Conservation (phyloP, 1,140 invertebrate genomes). For the Maniola jurtina region DNA sequence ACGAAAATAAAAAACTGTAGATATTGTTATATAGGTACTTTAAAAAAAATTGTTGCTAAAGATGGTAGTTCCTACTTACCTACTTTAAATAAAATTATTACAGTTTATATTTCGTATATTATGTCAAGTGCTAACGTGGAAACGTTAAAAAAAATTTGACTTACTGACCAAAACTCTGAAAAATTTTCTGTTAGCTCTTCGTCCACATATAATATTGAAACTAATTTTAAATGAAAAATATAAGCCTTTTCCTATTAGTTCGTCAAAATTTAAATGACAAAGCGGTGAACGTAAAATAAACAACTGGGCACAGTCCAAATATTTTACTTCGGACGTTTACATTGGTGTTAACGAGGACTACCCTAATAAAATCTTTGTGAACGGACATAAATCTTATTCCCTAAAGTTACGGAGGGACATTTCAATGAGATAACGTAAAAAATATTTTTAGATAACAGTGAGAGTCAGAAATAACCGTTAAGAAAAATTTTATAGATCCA, state of each 20-base stretch:
- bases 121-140: too few relatives aligned
- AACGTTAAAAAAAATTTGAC: too few relatives aligned
- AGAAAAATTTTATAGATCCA: constrained; percentile 24
- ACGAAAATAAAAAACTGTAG: too few relatives aligned
- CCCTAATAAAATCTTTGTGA: constrained; percentile 69
- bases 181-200: background rate
- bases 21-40: too few relatives aligned
- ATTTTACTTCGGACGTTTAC: constrained; percentile 66
- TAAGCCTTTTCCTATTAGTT: constrained; percentile 20
- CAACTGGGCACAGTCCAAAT: constrained; percentile 45
- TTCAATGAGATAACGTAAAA: constrained; percentile 61
- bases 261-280: constrained; percentile 62
- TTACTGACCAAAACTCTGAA: too few relatives aligned
- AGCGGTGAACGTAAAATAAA: constrained; percentile 47
- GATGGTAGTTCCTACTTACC: too few relatives aligned
- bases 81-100: too few relatives aligned
- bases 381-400: constrained; percentile 61
- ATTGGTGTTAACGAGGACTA: constrained; percentile 67
- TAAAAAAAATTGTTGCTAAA: too few relatives aligned
- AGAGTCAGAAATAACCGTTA: constrained; percentile 32
- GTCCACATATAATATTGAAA: background rate
- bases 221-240: constrained; percentile 6
- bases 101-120: too few relatives aligned
- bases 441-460: constrained; percentile 34
- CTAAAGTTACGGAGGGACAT: constrained; percentile 45